Base-by-base conservation (phyloP, 2,888 invertebrate species). In the Microctonus brassicae region DNA sequence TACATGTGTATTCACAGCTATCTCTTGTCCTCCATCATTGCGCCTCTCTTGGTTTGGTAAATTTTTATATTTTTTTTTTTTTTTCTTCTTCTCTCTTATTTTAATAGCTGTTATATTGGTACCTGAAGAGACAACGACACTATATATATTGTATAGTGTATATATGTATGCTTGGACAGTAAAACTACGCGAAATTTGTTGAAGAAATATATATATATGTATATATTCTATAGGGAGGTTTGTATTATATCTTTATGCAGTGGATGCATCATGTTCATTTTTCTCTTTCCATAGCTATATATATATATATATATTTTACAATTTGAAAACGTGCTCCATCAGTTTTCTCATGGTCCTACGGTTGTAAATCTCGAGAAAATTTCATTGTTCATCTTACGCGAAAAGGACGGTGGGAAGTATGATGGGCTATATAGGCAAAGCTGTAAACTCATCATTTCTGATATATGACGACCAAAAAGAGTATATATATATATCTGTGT, bases 401-500 rank as follows among this genome's bases (percentile, higher is more conserved):
- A 76, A 81, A 63, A 80, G 79, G 82, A 82, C 82, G 77, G 80
- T 78, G 77, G 68, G 77, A 75, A 75, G 79, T 73, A 82, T 82
- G 76, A 83, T 83, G 78, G 81, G 4, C 76, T 80, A 80, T 80
- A 80, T 79, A 75, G 81, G 76, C 72, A 60, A 73, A 73, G 77
- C 76, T 26, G 77, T 83, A 83, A 83, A 83, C 81, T 83, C 82
- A 83, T 83, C 80, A 83, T 83, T 64, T 74, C 74, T 79, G 78
- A 79, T 79, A 79, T 79, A 79, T 73, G 76, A 79, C 78, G 57
- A 39, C 47, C 17, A 47, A 47, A 17, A 11, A 20, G 60, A 36
- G 33, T 52, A 24, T 26, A 29, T 29, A n/a, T n/a, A n/a, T n/a
- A n/a, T n/a, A n/a, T n/a, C n/a, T n/a, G n/a, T 29, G 7, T 33